These are phyloP conservation scores for Acanthisitta chloris DNA, from an alignment of 2,113 vertebrate genomes.

Conservation along the genomic window DNA sequence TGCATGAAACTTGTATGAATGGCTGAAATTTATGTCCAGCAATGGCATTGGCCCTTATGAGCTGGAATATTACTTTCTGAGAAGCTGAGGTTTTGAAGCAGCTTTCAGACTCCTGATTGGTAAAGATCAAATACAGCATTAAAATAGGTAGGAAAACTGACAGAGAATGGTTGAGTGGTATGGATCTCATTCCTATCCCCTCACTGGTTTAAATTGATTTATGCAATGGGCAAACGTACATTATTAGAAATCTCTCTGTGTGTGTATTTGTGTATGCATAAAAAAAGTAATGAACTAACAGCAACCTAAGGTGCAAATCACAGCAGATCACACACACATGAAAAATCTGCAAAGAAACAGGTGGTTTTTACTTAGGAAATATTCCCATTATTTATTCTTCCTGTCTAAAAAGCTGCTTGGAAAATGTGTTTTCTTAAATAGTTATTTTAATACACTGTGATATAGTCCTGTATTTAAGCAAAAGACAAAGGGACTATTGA, in stretches of 20 bases:
- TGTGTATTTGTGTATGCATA: background rate
- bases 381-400: background rate
- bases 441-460: background rate
- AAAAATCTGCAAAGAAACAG: background rate
- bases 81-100: background rate
- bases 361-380: background rate
- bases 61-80: background rate
- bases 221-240: background rate
- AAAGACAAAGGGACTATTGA: background rate
- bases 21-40: background rate
- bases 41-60: background rate
- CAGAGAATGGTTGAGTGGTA: background rate
- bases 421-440: background rate
- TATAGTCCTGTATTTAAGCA: background rate
- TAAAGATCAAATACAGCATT: conserved; percentile 3
- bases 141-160: background rate
- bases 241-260: background rate
- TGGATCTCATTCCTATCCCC: background rate
- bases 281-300: background rate
- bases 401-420: background rate
- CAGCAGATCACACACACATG: background rate
- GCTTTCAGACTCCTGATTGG: background rate
- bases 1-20: background rate
- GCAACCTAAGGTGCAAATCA: background rate
- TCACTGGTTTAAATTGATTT: background rate